Conservation (phyloP, 2,888 invertebrate genomes). For the Pedicia rivosa region DNA sequence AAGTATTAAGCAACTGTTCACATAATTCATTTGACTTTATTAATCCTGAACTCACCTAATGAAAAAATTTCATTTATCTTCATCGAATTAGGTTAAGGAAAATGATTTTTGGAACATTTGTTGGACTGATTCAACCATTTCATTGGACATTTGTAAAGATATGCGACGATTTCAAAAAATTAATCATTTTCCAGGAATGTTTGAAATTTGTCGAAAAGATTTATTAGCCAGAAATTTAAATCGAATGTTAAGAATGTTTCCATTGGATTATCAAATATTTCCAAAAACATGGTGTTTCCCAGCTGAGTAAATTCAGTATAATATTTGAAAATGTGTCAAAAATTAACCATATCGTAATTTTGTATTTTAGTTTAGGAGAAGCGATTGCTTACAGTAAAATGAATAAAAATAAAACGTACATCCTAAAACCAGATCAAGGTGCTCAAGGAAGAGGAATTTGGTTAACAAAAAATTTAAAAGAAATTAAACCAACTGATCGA, state of each 20-base stretch:
- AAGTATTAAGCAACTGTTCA: too few species aligned
- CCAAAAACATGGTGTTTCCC: slow-evolving; percentile 91
- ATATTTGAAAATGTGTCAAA: not conserved
- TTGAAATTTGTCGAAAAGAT: slow-evolving; percentile 80
- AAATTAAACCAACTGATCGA: slow-evolving; percentile 62
- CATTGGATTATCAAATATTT: slow-evolving; percentile 81
- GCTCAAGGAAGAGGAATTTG: slow-evolving; percentile 84
- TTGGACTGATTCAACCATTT: slow-evolving; percentile 80
- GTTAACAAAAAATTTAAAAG: slow-evolving; percentile 66
- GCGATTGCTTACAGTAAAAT: slow-evolving; percentile 53
- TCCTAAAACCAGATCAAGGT: slow-evolving; percentile 81
- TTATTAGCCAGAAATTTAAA: slow-evolving; percentile 76
- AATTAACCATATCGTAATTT: slow-evolving; percentile 2
- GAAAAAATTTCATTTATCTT: not conserved
- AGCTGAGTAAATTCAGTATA: slow-evolving; percentile 52
- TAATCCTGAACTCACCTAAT: not conserved
- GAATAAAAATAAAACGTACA: slow-evolving; percentile 60
- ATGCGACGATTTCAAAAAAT: slow-evolving; percentile 87
- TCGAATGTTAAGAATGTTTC: slow-evolving; percentile 75
- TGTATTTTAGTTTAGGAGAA: slow-evolving; percentile 44
- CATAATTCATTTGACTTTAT: too few species aligned
- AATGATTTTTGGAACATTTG: slow-evolving; percentile 77
- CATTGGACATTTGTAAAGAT: slow-evolving; percentile 72
- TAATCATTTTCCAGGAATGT: slow-evolving; percentile 87
- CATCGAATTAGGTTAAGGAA: slow-evolving; percentile 40